These are phyloP conservation scores for Nycticorax nycticorax DNA, from an alignment of 2,113 vertebrate genomes.

Conservation along the genomic window DNA sequence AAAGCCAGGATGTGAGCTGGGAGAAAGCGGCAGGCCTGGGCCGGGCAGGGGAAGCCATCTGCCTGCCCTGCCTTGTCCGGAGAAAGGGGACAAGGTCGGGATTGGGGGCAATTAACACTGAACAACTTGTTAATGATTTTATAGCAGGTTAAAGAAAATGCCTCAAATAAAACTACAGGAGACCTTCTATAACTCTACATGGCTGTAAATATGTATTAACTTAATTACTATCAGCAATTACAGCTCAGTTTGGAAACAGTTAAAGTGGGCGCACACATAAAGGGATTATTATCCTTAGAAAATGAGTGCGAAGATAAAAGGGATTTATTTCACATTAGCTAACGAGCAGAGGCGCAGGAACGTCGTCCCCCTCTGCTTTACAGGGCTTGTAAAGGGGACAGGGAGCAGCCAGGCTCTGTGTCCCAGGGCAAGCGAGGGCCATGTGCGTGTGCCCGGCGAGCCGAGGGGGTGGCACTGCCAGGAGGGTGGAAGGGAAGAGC, in stretches of 20 bases:
- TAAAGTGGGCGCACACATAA: slow-evolving; percentile 81
- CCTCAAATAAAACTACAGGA: slow-evolving; percentile 88
- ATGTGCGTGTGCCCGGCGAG: slow-evolving; percentile 64
- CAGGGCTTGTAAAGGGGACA: slow-evolving; percentile 57
- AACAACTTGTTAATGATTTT: slow-evolving; percentile 90
- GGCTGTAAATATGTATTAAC: slow-evolving; percentile 95
- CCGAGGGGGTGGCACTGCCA: slow-evolving; percentile 74
- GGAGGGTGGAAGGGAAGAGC: slow-evolving; percentile 70
- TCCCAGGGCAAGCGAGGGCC: slow-evolving; percentile 73
- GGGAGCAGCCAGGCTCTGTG: slow-evolving; percentile 75
- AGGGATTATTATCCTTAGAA: slow-evolving; percentile 79
- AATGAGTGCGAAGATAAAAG: slow-evolving; percentile 80
- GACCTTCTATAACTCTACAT: slow-evolving; percentile 84
- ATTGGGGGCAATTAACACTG: slow-evolving; percentile 73
- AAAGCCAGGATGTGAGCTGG: not conserved
- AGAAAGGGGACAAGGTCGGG: slow-evolving; percentile 68
- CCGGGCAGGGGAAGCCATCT: not conserved
- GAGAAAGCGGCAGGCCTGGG: not conserved
- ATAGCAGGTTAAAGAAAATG: slow-evolving; percentile 82
- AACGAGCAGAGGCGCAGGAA: slow-evolving; percentile 88
- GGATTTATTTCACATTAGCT: slow-evolving; percentile 86
- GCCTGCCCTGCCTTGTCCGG: not conserved
- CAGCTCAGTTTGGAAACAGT: slow-evolving; percentile 83
- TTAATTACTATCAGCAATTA: slow-evolving; percentile 87
- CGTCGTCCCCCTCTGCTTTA: slow-evolving; percentile 67